phyloP scores from a whole-genome alignment of 2,797 vertebrate genomes.

The Miichthys miiuy region DNA sequence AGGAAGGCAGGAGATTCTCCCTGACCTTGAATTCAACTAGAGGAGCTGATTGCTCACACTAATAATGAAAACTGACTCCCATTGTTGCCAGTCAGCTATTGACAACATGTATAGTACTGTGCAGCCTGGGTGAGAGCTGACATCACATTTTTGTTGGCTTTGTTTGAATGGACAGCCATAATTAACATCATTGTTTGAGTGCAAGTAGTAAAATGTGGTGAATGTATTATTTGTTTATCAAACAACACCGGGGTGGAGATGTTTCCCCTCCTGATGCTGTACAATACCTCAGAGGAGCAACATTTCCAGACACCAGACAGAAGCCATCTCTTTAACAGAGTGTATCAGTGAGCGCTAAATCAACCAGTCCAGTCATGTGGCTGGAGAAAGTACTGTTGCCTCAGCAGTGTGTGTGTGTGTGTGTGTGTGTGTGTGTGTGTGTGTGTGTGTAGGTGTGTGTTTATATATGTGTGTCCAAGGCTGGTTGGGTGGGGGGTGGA shows the following conservation, averaged over 20 bases:
- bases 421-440: background rate
- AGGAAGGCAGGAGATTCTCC: constrained; percentile 31
- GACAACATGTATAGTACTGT: constrained; percentile 3
- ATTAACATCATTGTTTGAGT: constrained; percentile 33
- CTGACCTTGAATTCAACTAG: constrained; percentile 63
- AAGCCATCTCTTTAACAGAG: constrained; percentile 52
- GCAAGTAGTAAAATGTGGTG: constrained; percentile 41
- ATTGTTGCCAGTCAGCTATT: constrained; percentile 18
- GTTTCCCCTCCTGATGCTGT: constrained; percentile 31
- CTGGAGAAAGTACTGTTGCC: constrained; percentile 45
- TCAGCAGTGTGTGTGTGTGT: constrained; percentile 17
- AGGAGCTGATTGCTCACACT: constrained; percentile 57
- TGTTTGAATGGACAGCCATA: background rate
- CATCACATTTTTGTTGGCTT: background rate
- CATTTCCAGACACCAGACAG: constrained; percentile 27
- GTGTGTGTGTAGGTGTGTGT: constrained; percentile 25
- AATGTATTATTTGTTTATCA: constrained; percentile 59
- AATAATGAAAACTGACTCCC: constrained; percentile 53
- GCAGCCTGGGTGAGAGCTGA: background rate
- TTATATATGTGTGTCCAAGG: background rate
- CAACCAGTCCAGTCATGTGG: constrained; percentile 45
- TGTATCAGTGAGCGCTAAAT: constrained; percentile 39
- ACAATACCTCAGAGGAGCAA: constrained; percentile 9
- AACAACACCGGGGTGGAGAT: constrained; percentile 36
- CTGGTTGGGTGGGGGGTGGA: constrained; percentile 37